Percentiles rank a stretch among this genome's conserved stretches.
phyloP scores from a whole-genome alignment of 1,140 invertebrate species.

The Brachionus koreanus region DNA sequence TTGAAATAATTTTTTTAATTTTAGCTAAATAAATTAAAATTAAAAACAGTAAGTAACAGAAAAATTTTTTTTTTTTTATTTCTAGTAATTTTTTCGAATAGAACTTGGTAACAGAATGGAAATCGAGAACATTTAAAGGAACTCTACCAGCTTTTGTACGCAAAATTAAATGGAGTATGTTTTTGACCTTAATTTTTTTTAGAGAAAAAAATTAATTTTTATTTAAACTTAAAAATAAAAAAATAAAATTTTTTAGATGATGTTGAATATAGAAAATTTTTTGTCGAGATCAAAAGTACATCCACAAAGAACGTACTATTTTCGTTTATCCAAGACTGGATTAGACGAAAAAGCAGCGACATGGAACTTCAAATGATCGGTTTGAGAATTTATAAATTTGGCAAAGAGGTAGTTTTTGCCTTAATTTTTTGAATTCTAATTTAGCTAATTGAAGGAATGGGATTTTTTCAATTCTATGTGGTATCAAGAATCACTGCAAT shows the following conservation, averaged over 20 bases:
- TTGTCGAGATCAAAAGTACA: neutral
- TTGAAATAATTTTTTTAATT: neutral
- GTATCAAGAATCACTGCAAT: slow-evolving; percentile 43
- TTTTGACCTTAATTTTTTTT: neutral
- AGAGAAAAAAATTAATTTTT: too few relatives aligned
- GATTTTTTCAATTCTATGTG: slow-evolving; percentile 4
- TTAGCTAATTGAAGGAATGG: slow-evolving; percentile 17
- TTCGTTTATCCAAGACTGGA: slow-evolving; percentile 44
- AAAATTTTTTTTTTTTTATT: too few relatives aligned
- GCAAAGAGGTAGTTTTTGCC: neutral
- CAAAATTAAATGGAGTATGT: slow-evolving; percentile 40
- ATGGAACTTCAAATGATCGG: slow-evolving; percentile 30
- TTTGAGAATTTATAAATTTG: slow-evolving; percentile 19
- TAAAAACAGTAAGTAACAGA: slow-evolving; percentile 4
- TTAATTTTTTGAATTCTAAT: neutral
- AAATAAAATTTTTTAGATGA: slow-evolving; percentile 9
- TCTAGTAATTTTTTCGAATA: neutral
- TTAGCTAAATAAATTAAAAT: slow-evolving; percentile 3
- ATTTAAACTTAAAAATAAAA: too few relatives aligned
- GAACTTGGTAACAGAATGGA: slow-evolving; percentile 30
- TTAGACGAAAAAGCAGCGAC: slow-evolving; percentile 18
- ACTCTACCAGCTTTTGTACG: neutral
- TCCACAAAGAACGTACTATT: neutral
- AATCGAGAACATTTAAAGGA: slow-evolving; percentile 12
- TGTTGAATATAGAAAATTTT: slow-evolving; percentile 32